These are phyloP conservation scores for Dysidea cf. avara DNA, from an alignment of 37 sponge, comb jelly and placozoan species.

Conservation along the genomic window DNA sequence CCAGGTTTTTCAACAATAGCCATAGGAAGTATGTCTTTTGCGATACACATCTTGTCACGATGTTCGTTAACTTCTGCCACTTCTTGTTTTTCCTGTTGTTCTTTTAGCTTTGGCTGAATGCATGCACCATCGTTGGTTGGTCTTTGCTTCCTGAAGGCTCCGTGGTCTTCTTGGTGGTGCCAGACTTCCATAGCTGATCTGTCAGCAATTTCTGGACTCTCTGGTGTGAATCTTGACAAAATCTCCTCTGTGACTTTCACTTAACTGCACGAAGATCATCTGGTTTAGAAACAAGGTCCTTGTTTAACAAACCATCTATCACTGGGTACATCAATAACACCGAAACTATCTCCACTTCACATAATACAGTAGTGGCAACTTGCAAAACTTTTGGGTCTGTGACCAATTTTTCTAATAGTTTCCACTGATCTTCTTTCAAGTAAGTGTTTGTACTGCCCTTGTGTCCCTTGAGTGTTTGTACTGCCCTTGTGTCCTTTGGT, in stretches of 20 bases:
- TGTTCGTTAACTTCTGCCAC: slow-evolving; percentile 28
- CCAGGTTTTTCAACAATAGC: too few species aligned
- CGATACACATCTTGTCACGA: slow-evolving; percentile 20
- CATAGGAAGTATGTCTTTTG: slow-evolving; percentile 11
- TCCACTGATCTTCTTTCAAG: slow-evolving; percentile 1
- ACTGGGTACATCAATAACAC: neutral
- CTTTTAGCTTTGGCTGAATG: neutral
- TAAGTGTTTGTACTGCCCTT: too few species aligned
- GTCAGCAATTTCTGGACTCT: too few species aligned
- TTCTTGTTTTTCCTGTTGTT: slow-evolving; percentile 8
- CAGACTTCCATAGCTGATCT: too few species aligned
- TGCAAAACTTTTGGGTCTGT: slow-evolving; percentile 13
- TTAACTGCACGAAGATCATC: too few species aligned
- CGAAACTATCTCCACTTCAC: slow-evolving; percentile 1
- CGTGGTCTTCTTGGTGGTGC: neutral
- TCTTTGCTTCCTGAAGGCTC: neutral
- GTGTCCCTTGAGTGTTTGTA: neutral
- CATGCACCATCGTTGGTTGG: slow-evolving; percentile 20
- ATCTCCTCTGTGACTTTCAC: too few species aligned
- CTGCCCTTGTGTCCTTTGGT: neutral
- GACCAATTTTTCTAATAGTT: neutral
- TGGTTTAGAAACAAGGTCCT: too few species aligned
- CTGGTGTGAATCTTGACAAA: too few species aligned
- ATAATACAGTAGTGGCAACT: slow-evolving; percentile 11
- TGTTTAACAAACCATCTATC: neutral